Conservation (phyloP, 2,888 invertebrate genomes). For the Marronus borbonicus region DNA sequence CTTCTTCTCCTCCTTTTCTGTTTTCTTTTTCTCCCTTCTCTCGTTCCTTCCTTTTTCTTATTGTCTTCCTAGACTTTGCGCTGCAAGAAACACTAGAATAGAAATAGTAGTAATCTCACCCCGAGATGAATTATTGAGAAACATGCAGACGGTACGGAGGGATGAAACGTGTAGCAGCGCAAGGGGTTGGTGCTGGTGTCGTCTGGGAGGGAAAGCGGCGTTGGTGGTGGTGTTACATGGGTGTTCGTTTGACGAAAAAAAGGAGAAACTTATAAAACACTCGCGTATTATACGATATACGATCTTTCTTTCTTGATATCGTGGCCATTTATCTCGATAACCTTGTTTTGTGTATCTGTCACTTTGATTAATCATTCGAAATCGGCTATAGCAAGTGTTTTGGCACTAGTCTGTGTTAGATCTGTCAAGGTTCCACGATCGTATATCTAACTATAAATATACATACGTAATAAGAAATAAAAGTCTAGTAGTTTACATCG, state of each 20-base stretch:
- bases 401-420: constrained; percentile 2
- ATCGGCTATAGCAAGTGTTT: constrained; percentile 20
- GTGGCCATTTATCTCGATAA: constrained; percentile 30
- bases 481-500: no score
- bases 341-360: constrained; percentile 22
- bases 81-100: constrained; percentile 70
- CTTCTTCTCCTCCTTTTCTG: constrained; percentile 58
- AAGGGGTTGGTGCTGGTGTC: constrained; percentile 2
- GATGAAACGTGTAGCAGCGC: constrained; percentile 35
- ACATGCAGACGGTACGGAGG: constrained; percentile 65
- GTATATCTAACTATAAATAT: no score
- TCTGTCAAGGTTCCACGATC: no score
- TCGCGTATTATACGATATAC: neutral
- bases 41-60: constrained; percentile 50
- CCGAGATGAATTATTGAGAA: constrained; percentile 69
- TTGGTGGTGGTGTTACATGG: constrained; percentile 2
- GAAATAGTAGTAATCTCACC: constrained; percentile 71
- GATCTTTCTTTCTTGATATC: constrained; percentile 25
- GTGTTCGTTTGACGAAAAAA: constrained; percentile 18
- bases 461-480: no score
- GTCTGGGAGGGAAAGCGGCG: constrained; percentile 10
- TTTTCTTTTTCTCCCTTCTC: constrained; percentile 38
- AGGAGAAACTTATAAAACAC: neutral
- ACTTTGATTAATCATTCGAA: constrained; percentile 16
- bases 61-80: constrained; percentile 69